phyloP scores from a whole-genome alignment of 2,113 vertebrate species.

The Speoplatyrhinus poulsoni region DNA sequence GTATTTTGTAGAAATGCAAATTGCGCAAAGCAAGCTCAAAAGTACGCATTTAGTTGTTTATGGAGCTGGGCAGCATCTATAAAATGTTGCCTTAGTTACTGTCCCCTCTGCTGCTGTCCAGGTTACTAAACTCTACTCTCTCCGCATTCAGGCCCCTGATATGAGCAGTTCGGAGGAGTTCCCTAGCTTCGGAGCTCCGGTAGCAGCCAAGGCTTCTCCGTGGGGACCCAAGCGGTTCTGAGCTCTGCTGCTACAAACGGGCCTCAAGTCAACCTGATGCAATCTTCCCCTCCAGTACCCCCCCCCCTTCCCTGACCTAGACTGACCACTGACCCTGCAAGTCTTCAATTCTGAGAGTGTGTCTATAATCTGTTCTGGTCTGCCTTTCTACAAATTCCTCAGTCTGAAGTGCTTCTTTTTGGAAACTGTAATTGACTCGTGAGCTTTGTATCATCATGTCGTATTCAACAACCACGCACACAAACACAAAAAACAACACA shows the following conservation, averaged over 20 bases:
- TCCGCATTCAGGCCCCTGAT: constrained; percentile 85
- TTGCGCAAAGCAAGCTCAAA: too few relatives aligned
- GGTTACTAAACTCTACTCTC: background rate
- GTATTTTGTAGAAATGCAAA: too few relatives aligned
- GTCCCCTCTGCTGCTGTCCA: too few relatives aligned
- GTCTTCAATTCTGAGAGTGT: constrained; percentile 62
- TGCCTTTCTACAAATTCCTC: constrained; percentile 42
- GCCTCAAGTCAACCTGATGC: constrained; percentile 49
- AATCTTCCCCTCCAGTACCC: constrained; percentile 47
- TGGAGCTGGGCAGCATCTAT: too few relatives aligned
- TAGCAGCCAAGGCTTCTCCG: constrained; percentile 88
- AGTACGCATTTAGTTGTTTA: too few relatives aligned
- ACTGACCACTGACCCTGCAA: constrained; percentile 69
- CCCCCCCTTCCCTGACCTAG: constrained; percentile 46
- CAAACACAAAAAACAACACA: background rate
- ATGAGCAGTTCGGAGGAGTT: constrained; percentile 99
- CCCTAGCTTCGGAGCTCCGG: constrained; percentile 95
- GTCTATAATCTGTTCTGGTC: constrained; percentile 36
- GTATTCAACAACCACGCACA: constrained; percentile 2
- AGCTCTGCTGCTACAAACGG: constrained; percentile 44
- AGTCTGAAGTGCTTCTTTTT: constrained; percentile 60
- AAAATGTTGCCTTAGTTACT: too few relatives aligned
- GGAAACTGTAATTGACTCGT: constrained; percentile 59
- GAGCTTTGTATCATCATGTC: constrained; percentile 56
- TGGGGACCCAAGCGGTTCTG: constrained; percentile 99